phyloP scores from a whole-genome alignment of 2,888 invertebrate genomes.

The Clanis bilineata region DNA sequence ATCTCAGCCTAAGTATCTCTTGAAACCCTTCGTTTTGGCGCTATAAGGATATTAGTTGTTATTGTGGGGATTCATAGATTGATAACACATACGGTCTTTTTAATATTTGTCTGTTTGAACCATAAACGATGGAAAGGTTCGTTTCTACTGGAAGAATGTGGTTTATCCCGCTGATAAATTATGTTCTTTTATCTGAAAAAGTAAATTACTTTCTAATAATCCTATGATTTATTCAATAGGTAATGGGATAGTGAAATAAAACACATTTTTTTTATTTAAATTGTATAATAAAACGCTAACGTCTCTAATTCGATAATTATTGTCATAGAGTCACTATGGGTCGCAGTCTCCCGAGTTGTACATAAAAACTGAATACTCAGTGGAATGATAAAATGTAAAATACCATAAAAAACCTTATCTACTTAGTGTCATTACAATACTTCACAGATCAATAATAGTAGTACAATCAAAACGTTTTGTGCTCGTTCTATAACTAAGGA shows the following conservation, averaged over 20 bases:
- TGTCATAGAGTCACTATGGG: conserved; percentile 27
- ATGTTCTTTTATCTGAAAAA: too few species aligned
- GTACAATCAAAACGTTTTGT: conserved; percentile 6
- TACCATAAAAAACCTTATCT: conserved; percentile 18
- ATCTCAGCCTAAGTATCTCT: too few species aligned
- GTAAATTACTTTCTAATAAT: too few species aligned
- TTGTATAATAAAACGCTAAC: conserved; percentile 15
- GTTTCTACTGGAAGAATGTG: too few species aligned
- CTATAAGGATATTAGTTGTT: too few species aligned
- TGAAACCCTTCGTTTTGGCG: too few species aligned
- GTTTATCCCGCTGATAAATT: too few species aligned
- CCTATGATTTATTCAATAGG: neutral
- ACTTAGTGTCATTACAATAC: conserved; percentile 27
- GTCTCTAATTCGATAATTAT: conserved; percentile 7
- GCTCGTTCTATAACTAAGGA: conserved; percentile 16
- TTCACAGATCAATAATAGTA: conserved; percentile 33
- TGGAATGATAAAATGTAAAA: conserved; percentile 40
- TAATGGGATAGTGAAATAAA: neutral
- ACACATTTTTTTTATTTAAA: conserved; percentile 10
- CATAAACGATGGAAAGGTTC: too few species aligned
- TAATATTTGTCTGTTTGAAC: too few species aligned
- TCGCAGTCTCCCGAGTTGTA: conserved; percentile 55
- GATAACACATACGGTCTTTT: too few species aligned
- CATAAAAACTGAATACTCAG: conserved; percentile 29
- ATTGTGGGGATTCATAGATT: too few species aligned